phyloP scores from a whole-genome alignment of 2,113 vertebrate species.

The Oreochromis tanganicae region DNA sequence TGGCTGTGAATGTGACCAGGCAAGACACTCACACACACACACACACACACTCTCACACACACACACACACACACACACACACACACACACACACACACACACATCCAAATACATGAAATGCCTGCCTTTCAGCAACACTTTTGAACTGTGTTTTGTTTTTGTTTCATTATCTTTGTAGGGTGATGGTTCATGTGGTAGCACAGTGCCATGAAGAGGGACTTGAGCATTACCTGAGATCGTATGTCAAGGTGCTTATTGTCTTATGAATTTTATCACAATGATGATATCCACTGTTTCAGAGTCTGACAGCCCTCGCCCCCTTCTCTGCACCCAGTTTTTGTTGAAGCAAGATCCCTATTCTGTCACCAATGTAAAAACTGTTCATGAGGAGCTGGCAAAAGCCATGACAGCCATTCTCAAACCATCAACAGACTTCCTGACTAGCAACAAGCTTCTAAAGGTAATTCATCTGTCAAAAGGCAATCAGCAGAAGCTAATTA shows the following conservation, averaged over 20 bases:
- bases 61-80: not conserved
- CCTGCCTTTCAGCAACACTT: not conserved
- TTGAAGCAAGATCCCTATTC: constrained; percentile 87
- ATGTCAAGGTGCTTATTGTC: constrained; percentile 81
- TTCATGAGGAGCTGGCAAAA: constrained; percentile 92
- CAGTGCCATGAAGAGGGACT: constrained; percentile 97
- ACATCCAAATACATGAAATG: not conserved
- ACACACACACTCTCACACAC: not conserved
- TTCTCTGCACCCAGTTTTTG: constrained; percentile 76
- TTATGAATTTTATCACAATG: not conserved
- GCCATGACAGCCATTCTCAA: constrained; percentile 95
- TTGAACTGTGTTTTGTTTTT: not conserved
- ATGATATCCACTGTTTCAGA: not conserved
- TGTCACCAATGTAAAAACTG: constrained; percentile 80
- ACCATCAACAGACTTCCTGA: constrained; percentile 94
- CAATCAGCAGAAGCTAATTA: not conserved
- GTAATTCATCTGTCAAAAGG: constrained; percentile 57
- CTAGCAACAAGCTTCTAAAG: constrained; percentile 97
- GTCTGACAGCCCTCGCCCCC: not conserved
- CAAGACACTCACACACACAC: constrained; percentile 19
- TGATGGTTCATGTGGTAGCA: constrained; percentile 96
- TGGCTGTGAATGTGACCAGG: constrained; percentile 94
- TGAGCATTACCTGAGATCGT: constrained; percentile 92
- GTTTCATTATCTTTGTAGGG: constrained; percentile 69
- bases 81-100: not conserved